Evolutionary conservation across 92 coral and sea anemone species (phyloP), one percentile per base, ranked within the genome.

Genomic region (Paramuricea clavata): DNA sequence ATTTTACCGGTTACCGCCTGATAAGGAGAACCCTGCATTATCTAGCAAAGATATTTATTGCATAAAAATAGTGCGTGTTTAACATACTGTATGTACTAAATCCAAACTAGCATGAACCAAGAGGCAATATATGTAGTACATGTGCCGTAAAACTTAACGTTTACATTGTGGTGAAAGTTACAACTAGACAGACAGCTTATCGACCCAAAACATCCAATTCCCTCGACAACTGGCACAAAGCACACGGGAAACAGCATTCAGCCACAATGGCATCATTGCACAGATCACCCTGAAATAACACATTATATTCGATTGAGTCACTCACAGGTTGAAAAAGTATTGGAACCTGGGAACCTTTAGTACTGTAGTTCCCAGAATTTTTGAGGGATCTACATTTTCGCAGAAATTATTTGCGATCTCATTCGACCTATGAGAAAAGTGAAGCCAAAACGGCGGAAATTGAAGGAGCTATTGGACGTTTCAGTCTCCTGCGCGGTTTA

Each of bases 211-310:
- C 72, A 72, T 81, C 82, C 35, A 95, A 87, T 70, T 95, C 97
- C 30, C 98, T 91, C 8, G 94, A 71, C 94, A 95, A 88, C 87
- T 95, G 98, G 88, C 98, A 95, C 64, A 95, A 39, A 13, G 85
- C 94, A 72, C 97, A 93, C 1, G 71, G 74, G 21, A 61, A 56
- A 72, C 94, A 93, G 78, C 82, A 93, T 42, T n/a, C 35, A 44
- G 85, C 61, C 6, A 86, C 44, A 11, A 93, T 54, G 1, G 98
- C 97, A 77, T 95, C 98, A 79, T 93, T 93, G 88, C 98, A 95
- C 78, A 95, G 86, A 28, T 92, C 82, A 43, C 98, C 98, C 98
- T 95, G 65, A 33, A 76, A 65, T 2, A 12, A 30, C 12, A 23
- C 15, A 23, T 1, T 7, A 25, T 62, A 26, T 9, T 35, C 12